Conservation (phyloP, 2,888 invertebrate genomes). For the Mesorhabditis spiculigera region DNA sequence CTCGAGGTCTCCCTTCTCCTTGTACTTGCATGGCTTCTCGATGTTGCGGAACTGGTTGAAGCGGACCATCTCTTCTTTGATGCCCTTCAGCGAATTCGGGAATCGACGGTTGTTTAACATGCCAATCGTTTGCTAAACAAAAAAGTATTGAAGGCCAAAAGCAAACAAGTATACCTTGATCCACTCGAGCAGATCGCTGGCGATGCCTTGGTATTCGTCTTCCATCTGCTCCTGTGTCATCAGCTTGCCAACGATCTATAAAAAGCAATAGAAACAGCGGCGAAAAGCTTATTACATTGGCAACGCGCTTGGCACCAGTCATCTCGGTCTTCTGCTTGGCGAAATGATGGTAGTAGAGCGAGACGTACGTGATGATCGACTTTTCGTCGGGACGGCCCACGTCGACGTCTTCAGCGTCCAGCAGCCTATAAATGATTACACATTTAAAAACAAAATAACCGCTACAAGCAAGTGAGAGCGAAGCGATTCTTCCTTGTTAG, state of each 20-base stretch:
- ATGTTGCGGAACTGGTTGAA: conserved; percentile 94
- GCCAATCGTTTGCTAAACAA: conserved; percentile 68
- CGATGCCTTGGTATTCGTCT: conserved; percentile 79
- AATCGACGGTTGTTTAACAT: conserved; percentile 71
- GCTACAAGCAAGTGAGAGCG: too few relatives aligned
- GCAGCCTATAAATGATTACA: conserved; percentile 62
- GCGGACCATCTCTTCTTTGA: conserved; percentile 79
- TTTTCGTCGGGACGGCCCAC: conserved; percentile 74
- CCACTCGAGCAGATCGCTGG: conserved; percentile 85
- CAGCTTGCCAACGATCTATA: conserved; percentile 90
- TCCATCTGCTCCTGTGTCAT: conserved; percentile 91
- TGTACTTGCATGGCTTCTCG: conserved; percentile 97
- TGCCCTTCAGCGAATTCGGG: conserved; percentile 90
- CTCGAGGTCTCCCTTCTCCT: conserved; percentile 93
- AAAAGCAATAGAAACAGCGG: not conserved
- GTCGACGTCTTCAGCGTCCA: conserved; percentile 96
- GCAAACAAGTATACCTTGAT: conserved; percentile 67
- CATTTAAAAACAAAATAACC: too few relatives aligned
- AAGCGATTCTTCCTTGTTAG: too few relatives aligned
- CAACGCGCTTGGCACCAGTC: conserved; percentile 92
- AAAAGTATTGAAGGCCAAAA: not conserved
- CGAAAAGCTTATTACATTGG: conserved; percentile 73
- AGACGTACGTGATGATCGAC: conserved; percentile 96
- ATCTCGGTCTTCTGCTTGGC: conserved; percentile 97
- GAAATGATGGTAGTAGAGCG: conserved; percentile 97